Evolutionary conservation across 2,888 invertebrate genomes (phyloP).

Genomic region (Dexiosoma caninum): DNA sequence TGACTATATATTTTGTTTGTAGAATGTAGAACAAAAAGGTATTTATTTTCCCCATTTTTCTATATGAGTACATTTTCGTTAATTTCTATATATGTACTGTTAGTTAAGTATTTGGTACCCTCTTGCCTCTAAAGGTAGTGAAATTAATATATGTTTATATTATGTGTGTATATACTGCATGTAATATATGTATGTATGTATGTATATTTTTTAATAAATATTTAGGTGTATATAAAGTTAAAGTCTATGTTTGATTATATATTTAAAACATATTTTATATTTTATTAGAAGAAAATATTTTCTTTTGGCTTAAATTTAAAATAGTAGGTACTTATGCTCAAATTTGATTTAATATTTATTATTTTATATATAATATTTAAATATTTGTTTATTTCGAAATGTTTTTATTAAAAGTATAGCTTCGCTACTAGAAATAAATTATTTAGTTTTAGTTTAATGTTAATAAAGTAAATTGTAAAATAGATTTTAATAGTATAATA

Average conservation of each 20-base stretch:
- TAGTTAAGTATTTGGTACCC: constrained; percentile 46
- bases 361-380: neutral
- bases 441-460: constrained; percentile 26
- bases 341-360: constrained; percentile 18
- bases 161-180: no score
- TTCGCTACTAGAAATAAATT: constrained; percentile 53
- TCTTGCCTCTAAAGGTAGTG: constrained; percentile 24
- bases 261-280: constrained; percentile 36
- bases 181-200: no score
- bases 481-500: constrained; percentile 20
- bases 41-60: neutral
- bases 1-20: no score
- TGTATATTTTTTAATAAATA: no score
- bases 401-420: constrained; percentile 35
- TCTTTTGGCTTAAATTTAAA: constrained; percentile 50
- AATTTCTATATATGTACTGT: neutral
- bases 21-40: constrained; percentile 42
- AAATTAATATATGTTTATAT: constrained; percentile 11
- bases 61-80: constrained; percentile 35
- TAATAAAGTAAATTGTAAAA: constrained; percentile 58
- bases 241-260: constrained; percentile 50
- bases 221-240: constrained; percentile 60
- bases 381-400: no score
- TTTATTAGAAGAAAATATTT: constrained; percentile 52
- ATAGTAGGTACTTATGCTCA: constrained; percentile 62